Evolutionary conservation across 2,797 vertebrate genomes (phyloP).

Genomic region (Acanthurus lineatus): DNA sequence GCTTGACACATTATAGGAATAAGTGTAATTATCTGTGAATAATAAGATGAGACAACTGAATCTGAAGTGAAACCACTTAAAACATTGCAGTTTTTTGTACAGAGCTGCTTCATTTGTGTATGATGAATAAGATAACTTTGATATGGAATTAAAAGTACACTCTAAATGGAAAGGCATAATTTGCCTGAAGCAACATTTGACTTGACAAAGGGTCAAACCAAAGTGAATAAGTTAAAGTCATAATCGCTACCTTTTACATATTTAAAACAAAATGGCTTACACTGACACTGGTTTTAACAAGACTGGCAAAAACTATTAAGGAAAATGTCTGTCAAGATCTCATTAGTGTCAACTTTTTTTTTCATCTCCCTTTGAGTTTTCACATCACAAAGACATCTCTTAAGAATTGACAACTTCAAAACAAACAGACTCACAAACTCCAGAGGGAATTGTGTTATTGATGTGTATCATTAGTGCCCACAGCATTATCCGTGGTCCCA

Average conservation of each 20-base stretch:
- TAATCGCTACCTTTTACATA: constrained; percentile 23
- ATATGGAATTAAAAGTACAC: constrained; percentile 6
- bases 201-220: constrained; percentile 17
- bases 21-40: constrained; percentile 9
- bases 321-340: neutral
- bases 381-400: neutral
- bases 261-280: constrained; percentile 30
- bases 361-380: neutral
- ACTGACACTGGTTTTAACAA: constrained; percentile 32
- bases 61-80: constrained; percentile 7
- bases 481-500: constrained; percentile 26
- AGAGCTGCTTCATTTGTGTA: constrained; percentile 8
- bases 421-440: constrained; percentile 29
- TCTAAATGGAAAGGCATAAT: neutral
- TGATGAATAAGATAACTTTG: constrained; percentile 16
- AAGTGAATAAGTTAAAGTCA: constrained; percentile 36
- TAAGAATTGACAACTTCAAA: constrained; percentile 4
- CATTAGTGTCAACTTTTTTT: neutral
- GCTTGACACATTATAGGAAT: neutral
- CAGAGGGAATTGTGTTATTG: constrained; percentile 29
- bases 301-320: constrained; percentile 10
- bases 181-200: constrained; percentile 21
- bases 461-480: constrained; percentile 16
- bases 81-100: constrained; percentile 13
- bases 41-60: constrained; percentile 17